phyloP scores from a whole-genome alignment of 2,113 vertebrate species.

The Rhineura floridana region DNA sequence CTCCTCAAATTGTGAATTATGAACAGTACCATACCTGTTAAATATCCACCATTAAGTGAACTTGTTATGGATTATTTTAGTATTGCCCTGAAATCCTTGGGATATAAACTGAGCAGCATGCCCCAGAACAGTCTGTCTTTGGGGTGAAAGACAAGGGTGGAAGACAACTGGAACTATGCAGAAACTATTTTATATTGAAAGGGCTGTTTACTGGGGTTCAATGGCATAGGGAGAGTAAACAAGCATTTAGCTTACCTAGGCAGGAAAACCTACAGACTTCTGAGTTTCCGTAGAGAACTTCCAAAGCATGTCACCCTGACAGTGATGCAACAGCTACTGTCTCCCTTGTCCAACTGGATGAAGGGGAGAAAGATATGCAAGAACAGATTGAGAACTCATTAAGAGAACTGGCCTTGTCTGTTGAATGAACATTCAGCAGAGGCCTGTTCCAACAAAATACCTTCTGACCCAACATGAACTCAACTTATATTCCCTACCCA shows the following conservation, averaged over 20 bases:
- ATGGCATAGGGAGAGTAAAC: background rate
- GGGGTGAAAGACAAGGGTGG: no score
- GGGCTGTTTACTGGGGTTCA: no score
- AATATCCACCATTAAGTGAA: background rate
- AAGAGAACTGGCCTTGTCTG: background rate
- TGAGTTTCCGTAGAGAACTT: background rate
- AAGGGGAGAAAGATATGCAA: background rate
- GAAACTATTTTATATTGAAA: background rate
- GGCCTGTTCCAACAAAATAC: background rate
- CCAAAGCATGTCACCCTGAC: background rate
- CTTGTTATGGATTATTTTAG: background rate
- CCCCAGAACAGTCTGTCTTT: background rate
- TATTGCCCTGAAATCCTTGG: background rate
- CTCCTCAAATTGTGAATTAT: background rate
- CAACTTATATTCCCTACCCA: background rate
- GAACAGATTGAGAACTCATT: background rate
- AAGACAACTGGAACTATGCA: background rate
- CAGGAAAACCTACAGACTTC: background rate
- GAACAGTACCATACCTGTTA: background rate
- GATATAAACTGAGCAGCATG: background rate
- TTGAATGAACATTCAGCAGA: background rate
- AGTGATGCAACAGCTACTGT: background rate
- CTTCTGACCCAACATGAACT: no score
- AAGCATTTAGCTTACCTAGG: background rate
- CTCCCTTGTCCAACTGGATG: background rate